Percentiles rank a stretch among this genome's conserved stretches.
phyloP scores from a whole-genome alignment of 2,113 vertebrate genomes.

The Fulica atra region DNA sequence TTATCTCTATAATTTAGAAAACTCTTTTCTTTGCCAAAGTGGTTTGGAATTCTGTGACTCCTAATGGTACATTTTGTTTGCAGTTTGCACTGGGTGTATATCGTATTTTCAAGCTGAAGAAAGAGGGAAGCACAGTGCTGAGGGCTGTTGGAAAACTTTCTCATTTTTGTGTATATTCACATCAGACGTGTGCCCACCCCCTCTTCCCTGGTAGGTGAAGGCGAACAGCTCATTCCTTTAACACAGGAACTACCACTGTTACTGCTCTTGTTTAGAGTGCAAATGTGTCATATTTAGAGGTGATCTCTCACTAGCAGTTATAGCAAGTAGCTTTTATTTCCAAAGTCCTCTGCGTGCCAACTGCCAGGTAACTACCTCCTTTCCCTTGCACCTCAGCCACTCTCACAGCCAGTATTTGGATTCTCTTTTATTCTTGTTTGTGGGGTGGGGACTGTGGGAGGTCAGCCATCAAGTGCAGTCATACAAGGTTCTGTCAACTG shows the following conservation, averaged over 20 bases:
- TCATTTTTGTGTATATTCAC: background rate
- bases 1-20: conserved; percentile 46
- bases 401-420: background rate
- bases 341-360: background rate
- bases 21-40: conserved; percentile 31
- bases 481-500: background rate
- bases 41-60: conserved; percentile 16
- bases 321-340: background rate
- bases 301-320: background rate
- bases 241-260: background rate
- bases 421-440: background rate
- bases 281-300: background rate
- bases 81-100: background rate
- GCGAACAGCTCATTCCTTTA: background rate
- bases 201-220: background rate
- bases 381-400: background rate
- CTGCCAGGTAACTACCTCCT: background rate
- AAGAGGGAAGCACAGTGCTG: background rate
- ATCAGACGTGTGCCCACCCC: background rate
- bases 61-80: conserved; percentile 5
- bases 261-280: background rate
- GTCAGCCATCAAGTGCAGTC: background rate
- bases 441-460: background rate
- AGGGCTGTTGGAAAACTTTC: background rate
- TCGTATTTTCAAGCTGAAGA: background rate